These are phyloP conservation scores for Rambutsinella grinnellia DNA, from an alignment of 2,888 invertebrate genomes.

Conservation along the genomic window DNA sequence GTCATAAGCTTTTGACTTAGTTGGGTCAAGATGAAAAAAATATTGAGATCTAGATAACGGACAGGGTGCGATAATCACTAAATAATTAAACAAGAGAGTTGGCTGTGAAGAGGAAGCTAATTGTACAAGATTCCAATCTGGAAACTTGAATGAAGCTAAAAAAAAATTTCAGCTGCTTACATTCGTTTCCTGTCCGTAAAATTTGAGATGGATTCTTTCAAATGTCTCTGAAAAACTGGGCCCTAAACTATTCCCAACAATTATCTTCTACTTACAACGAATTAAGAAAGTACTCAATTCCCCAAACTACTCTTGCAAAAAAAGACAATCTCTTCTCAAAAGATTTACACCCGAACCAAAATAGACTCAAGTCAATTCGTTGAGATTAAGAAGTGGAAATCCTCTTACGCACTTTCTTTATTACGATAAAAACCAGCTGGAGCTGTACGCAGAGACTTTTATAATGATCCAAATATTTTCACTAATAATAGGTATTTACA, in stretches of 20 bases:
- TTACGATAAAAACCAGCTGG: constrained; percentile 44
- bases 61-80: no score
- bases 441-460: constrained; percentile 7
- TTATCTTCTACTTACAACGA: no score
- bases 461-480: neutral
- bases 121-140: no score
- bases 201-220: no score
- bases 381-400: neutral
- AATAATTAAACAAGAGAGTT: no score
- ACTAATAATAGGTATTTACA: neutral
- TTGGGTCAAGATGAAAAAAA: no score
- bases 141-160: neutral
- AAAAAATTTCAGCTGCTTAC: neutral
- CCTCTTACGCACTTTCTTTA: constrained; percentile 21
- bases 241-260: no score
- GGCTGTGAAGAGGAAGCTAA: no score
- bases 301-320: neutral
- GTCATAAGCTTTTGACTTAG: no score
- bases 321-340: neutral
- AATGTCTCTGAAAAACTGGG: no score
- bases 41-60: no score
- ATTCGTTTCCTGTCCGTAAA: neutral
- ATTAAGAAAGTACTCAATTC: neutral
- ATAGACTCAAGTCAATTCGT: constrained; percentile 36
- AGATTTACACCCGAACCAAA: constrained; percentile 50